Percentiles rank a stretch among this genome's conserved stretches.
Evolutionary conservation across 1,140 invertebrate species (phyloP).

Genomic region (Danaus melanippus): DNA sequence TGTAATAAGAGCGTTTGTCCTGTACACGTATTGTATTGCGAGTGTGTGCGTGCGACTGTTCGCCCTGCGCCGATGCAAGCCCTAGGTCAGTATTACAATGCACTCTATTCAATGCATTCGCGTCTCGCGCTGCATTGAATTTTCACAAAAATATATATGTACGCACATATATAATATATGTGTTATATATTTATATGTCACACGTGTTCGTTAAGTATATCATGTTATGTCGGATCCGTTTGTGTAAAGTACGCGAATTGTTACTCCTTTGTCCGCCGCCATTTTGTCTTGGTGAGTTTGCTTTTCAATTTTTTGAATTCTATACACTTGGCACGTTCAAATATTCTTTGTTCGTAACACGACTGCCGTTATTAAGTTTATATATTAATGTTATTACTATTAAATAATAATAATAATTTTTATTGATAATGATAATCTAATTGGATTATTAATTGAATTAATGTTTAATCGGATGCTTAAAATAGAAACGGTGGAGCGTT

Average conservation of each 20-base stretch:
- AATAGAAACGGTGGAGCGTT: constrained; percentile 7
- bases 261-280: constrained; percentile 39
- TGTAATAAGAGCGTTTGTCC: not conserved
- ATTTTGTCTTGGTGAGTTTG: constrained; percentile 46
- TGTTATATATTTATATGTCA: too few species aligned
- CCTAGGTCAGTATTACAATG: constrained; percentile 53
- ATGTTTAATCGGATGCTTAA: constrained; percentile 2
- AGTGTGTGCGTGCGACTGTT: constrained; percentile 25
- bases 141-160: too few species aligned
- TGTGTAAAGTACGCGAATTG: too few species aligned
- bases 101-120: constrained; percentile 40
- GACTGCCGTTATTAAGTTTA: too few species aligned
- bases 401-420: not conserved
- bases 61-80: constrained; percentile 43
- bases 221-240: too few species aligned
- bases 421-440: not conserved
- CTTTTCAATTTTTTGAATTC: constrained; percentile 47
- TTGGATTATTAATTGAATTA: constrained; percentile 16
- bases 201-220: too few species aligned
- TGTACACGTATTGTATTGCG: constrained; percentile 21
- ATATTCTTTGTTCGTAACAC: constrained; percentile 24
- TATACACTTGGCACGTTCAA: constrained; percentile 28
- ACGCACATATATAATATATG: too few species aligned
- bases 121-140: constrained; percentile 13
- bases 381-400: too few species aligned